Conservation (phyloP, 2,797 vertebrate species). For the Salarias fasciatus region DNA sequence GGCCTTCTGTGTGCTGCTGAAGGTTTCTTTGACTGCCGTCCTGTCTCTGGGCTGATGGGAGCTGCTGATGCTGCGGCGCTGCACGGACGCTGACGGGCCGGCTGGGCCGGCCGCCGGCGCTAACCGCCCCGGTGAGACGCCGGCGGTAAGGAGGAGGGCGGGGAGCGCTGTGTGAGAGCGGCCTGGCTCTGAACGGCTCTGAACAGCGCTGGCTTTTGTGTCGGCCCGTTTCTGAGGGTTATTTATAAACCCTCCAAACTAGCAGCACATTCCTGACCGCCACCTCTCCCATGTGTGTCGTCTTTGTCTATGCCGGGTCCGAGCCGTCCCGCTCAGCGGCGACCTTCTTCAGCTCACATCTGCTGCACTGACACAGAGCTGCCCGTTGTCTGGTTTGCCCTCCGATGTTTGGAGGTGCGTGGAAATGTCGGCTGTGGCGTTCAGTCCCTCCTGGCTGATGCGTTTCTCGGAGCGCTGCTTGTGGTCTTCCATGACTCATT, state of each 20-base stretch:
- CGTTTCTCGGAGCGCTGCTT: constrained; percentile 69
- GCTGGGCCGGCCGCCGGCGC: constrained; percentile 17
- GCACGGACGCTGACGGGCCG: constrained; percentile 18
- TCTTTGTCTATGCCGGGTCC: constrained; percentile 67
- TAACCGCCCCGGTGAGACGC: constrained; percentile 44
- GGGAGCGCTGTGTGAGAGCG: constrained; percentile 34
- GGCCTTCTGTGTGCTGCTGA: constrained; percentile 35
- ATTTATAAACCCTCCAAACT: constrained; percentile 81
- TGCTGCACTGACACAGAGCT: not conserved
- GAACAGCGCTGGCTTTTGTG: constrained; percentile 81
- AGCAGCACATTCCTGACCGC: constrained; percentile 74
- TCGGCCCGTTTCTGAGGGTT: constrained; percentile 72
- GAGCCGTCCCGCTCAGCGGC: constrained; percentile 22
- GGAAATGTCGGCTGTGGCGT: constrained; percentile 26
- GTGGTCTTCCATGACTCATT: constrained; percentile 75
- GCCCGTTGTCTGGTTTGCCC: not conserved
- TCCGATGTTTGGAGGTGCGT: not conserved
- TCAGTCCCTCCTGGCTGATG: constrained; percentile 50
- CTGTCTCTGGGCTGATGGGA: constrained; percentile 17
- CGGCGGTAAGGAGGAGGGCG: constrained; percentile 35
- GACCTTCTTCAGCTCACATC: constrained; percentile 21
- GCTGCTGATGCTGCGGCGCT: constrained; percentile 34
- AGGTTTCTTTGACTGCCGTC: constrained; percentile 53
- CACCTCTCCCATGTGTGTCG: constrained; percentile 71
- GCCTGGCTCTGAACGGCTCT: constrained; percentile 29